Evolutionary conservation across 2,113 vertebrate genomes (phyloP), one percentile per base, ranked within the genome.

Genomic region (Acanthochromis polyacanthus): DNA sequence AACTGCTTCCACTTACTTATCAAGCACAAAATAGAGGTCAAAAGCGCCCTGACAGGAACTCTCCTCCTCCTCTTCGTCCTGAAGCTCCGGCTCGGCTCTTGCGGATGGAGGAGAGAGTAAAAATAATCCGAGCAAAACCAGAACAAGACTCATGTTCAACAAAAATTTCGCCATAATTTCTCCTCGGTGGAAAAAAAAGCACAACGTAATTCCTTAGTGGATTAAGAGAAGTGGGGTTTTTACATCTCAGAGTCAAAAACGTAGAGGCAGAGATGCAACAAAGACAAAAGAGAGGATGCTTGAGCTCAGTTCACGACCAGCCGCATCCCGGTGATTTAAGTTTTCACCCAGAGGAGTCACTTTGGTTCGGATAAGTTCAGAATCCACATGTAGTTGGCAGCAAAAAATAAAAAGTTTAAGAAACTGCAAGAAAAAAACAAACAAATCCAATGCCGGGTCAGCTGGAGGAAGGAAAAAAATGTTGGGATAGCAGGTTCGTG

Each of bases 1-100:
- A 50, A 9, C 50, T 51, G 60, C 28, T 66, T 43, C 19, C 36
- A 96, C 96, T 97, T 95, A 98, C 97, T 96, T 97, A 83, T 98
- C 97, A 55, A 98, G 92, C 83, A 98, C 90, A 84, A 98, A 96
- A 79, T 98, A 98, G 65, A 98, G 93, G 93, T 98, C 97, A 85
- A 97, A 98, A 57, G 95, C 96, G 2, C 96, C 96, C 75, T 96
- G 94, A 83, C 97, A 98, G 78, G 95, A 95, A 32, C 95, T 94
- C 79, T 94, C 94, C 81, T 94, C 92, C 40, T 95, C 93, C 66
- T 90, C 93, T 16, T 93, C 91, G 3, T 91, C 87, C 73, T 59
- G 87, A 61, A 51, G 59, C 81, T 90, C 92, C 58, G 92, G 92
- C 57, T 92, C 92, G 17, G 72, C 86, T 81, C 69, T 67, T 17